phyloP scores from a whole-genome alignment of 2,888 invertebrate genomes.

The Leistus spinibarbis region DNA sequence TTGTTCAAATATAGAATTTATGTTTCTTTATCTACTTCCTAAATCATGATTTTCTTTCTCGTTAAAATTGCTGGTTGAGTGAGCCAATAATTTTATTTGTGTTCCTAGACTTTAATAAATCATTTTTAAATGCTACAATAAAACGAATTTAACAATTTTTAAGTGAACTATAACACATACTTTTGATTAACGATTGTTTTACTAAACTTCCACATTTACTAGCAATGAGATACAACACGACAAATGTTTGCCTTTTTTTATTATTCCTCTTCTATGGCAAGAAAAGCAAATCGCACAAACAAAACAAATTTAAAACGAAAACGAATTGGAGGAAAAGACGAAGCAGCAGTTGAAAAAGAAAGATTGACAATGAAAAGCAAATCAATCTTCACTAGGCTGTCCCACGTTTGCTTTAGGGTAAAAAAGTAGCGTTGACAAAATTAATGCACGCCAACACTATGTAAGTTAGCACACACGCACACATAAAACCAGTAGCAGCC shows the following conservation, averaged over 20 bases:
- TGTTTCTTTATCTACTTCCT: background rate
- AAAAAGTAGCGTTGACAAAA: background rate
- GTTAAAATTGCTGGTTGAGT: background rate
- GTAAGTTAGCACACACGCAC: background rate
- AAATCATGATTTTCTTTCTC: background rate
- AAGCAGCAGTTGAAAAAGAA: background rate
- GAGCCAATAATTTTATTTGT: background rate
- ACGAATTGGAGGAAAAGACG: background rate
- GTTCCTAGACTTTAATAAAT: background rate
- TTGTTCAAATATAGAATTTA: too few species aligned
- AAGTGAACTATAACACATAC: background rate
- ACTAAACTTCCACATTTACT: background rate
- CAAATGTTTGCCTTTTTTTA: background rate
- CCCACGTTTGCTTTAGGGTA: background rate
- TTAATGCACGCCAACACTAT: background rate
- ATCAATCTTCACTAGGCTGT: background rate
- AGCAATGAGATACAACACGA: background rate
- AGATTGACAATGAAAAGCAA: background rate
- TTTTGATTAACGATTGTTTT: background rate
- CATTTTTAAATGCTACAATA: background rate
- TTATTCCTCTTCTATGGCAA: background rate
- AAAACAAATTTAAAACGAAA: background rate
- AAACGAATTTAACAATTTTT: background rate
- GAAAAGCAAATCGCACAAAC: background rate
- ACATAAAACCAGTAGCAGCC: background rate